A percentile compares a stretch with the other conserved stretches of the same genome.
Conservation (phyloP, 2,113 vertebrate genomes). For the Cavia porcellus region DNA sequence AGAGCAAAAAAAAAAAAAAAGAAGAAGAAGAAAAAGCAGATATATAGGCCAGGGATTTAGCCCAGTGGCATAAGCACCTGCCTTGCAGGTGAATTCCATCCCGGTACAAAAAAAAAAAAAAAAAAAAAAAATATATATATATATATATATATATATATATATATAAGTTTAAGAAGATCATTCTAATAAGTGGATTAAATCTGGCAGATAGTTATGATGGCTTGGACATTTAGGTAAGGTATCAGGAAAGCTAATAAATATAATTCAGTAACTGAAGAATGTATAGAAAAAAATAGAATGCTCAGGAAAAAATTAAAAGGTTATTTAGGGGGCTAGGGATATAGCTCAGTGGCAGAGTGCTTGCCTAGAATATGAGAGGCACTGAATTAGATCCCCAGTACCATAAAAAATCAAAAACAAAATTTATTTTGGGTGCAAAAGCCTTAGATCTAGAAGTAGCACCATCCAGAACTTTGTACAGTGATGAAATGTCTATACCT, state of each 20-base stretch:
- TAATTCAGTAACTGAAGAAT: background rate
- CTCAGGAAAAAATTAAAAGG: background rate
- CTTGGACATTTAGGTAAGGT: background rate
- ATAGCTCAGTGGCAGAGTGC: background rate
- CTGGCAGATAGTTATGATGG: background rate
- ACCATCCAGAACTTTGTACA: background rate
- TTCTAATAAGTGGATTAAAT: background rate
- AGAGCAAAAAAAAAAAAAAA: background rate
- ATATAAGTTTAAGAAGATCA: background rate
- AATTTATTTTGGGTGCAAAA: background rate
- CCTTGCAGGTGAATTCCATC: too few species aligned
- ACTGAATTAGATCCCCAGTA: background rate
- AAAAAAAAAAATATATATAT: too few species aligned
- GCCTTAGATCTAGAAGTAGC: background rate
- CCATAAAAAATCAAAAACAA: background rate
- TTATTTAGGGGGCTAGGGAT: background rate
- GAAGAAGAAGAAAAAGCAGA: too few species aligned
- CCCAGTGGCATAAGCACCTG: too few species aligned
- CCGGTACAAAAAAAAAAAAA: too few species aligned
- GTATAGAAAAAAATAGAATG: background rate
- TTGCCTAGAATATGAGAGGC: background rate
- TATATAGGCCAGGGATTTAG: too few species aligned
- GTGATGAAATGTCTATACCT: background rate
- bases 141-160: background rate
- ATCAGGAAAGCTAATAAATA: conserved; percentile 35